These are phyloP conservation scores for Rhagologus leucostigma DNA, from an alignment of 2,113 vertebrate genomes.

Conservation along the genomic window DNA sequence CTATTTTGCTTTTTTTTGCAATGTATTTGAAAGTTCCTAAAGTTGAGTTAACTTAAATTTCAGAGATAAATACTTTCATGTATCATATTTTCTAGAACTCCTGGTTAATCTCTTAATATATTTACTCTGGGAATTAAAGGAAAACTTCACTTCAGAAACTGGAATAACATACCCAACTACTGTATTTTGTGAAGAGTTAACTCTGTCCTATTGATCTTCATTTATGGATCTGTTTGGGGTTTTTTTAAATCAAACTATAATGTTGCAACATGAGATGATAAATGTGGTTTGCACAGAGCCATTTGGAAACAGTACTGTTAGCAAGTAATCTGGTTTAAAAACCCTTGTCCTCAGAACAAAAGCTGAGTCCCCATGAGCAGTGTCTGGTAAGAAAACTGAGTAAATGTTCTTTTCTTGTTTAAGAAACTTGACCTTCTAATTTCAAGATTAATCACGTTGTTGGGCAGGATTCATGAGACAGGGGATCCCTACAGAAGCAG, in stretches of 20 bases:
- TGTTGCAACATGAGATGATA: background rate
- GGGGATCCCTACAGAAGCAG: background rate
- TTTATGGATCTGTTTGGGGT: background rate
- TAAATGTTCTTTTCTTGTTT: background rate
- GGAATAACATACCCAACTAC: background rate
- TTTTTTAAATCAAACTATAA: background rate
- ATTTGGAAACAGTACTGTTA: background rate
- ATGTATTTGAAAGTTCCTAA: background rate
- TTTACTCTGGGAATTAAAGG: background rate
- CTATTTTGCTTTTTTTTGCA: background rate
- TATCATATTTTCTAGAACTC: background rate
- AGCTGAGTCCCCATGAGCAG: background rate
- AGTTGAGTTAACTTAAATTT: background rate
- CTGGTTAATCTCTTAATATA: background rate
- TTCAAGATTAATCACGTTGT: background rate
- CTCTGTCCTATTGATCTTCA: background rate
- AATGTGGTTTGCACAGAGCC: background rate
- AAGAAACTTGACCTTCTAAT: background rate
- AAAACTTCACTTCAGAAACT: background rate
- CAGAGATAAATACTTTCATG: background rate
- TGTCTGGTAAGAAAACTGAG: background rate
- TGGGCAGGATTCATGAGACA: background rate
- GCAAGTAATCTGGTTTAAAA: background rate
- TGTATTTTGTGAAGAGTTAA: background rate
- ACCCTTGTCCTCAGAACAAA: background rate